Evolutionary conservation across 1,140 invertebrate species (phyloP), one percentile per base, ranked within the genome.

Genomic region (Ephestia elutella): DNA sequence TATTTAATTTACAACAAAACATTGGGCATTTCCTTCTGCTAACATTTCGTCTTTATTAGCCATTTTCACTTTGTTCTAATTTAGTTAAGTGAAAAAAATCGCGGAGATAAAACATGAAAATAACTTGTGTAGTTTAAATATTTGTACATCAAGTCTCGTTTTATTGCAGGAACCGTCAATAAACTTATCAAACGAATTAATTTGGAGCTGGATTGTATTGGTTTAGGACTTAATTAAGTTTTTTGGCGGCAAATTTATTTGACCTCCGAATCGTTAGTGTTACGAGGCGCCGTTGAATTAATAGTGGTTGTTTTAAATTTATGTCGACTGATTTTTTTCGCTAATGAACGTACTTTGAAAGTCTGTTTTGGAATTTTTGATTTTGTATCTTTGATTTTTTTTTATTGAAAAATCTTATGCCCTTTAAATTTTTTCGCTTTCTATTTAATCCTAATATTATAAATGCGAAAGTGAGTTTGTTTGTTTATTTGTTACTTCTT

Each of bases 221-320:
- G 20, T 54, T 54, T 54, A 54, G 51, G 51, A 30, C 21, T 25
- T 17, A 54, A 54, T 66, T 64, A 65, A 54, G 60, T 63, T 61
- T 69, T 44, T 44, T n/a, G 38, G 13, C 2, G 38, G 1, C 13
- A 44, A 44, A 44, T 44, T 44, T 15, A 44, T 44, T 44, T 44
- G 38, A 44, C 15, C 49, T 35, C 57, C 2, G n/a, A 15, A 44
- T 44, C 38, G 38, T 32, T 32, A 49, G 57, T 60, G 54, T 69
- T 56, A 62, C 62, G 64, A 66, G 56, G 44, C 62, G 68, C 62
- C 60, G 57, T 63, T 4, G 38, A 44, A 44, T 44, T 44, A 15
- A 44, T 44, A 44, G 13, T 15, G 38, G 60, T 60, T 60, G 60
- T 57, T 61, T 66, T 58, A 63, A 60, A 60, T 65, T 60, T 63